Evolutionary conservation across 2,888 invertebrate genomes (phyloP).

Genomic region (Catocala nupta): DNA sequence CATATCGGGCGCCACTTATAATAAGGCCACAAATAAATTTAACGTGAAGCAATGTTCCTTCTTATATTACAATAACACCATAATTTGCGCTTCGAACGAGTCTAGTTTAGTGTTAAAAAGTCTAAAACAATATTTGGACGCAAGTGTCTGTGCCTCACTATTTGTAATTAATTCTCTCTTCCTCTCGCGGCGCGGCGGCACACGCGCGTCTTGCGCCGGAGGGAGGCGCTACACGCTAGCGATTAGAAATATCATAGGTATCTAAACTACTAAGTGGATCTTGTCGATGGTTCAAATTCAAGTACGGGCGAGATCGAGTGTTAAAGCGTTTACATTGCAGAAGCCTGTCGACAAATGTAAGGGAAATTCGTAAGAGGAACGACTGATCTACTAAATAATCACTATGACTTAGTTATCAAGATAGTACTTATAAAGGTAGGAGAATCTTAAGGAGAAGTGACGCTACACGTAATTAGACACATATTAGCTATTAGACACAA

Average conservation of each 20-base stretch:
- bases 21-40: slow-evolving; percentile 86
- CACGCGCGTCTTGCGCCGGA: too few relatives aligned
- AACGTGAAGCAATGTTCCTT: slow-evolving; percentile 74
- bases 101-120: slow-evolving; percentile 57
- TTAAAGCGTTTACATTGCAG: slow-evolving; percentile 74
- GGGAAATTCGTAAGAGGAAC: slow-evolving; percentile 69
- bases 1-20: slow-evolving; percentile 75
- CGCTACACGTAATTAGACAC: slow-evolving; percentile 65
- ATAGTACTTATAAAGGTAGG: slow-evolving; percentile 74
- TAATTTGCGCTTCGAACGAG: slow-evolving; percentile 71
- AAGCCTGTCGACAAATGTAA: slow-evolving; percentile 67
- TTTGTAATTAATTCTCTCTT: slow-evolving; percentile 31
- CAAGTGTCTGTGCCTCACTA: slow-evolving; percentile 69
- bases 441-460: slow-evolving; percentile 69
- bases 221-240: slow-evolving; percentile 35
- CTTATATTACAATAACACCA: slow-evolving; percentile 68
- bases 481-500: slow-evolving; percentile 55
- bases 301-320: slow-evolving; percentile 78
- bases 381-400: slow-evolving; percentile 67
- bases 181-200: slow-evolving; percentile 3
- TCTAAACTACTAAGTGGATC: slow-evolving; percentile 67
- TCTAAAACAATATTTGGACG: slow-evolving; percentile 72
- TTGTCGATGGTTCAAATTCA: slow-evolving; percentile 66
- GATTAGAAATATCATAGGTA: slow-evolving; percentile 39
- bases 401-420: slow-evolving; percentile 83